phyloP scores from a whole-genome alignment of 2,888 invertebrate genomes.

The Athalia circularis region DNA sequence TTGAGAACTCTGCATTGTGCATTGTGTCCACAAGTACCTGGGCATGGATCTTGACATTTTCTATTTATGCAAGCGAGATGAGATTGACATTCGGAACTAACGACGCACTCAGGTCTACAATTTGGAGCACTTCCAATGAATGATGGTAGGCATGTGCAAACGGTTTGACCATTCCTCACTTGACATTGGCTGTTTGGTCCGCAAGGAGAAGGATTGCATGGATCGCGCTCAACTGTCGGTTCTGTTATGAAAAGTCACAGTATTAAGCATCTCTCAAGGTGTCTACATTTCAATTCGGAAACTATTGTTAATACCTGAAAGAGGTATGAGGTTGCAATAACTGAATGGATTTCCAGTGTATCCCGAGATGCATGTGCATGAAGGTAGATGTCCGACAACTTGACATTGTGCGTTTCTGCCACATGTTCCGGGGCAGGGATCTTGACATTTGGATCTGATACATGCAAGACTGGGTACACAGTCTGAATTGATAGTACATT shows the following conservation, averaged over 20 bases:
- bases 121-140: constrained; percentile 74
- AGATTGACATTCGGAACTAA: constrained; percentile 73
- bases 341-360: constrained; percentile 82
- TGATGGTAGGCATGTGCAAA: constrained; percentile 73
- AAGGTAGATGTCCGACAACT: constrained; percentile 86
- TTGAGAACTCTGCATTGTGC: constrained; percentile 75
- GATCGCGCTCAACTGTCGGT: constrained; percentile 57
- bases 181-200: constrained; percentile 76
- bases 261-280: not conserved
- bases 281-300: not conserved
- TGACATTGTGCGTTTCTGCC: constrained; percentile 81
- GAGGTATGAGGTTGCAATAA: constrained; percentile 74
- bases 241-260: constrained; percentile 17
- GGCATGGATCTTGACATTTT: constrained; percentile 76
- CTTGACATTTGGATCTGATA: constrained; percentile 74
- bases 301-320: constrained; percentile 21
- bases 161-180: constrained; percentile 72
- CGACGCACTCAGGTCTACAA: constrained; percentile 74
- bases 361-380: constrained; percentile 82
- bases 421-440: constrained; percentile 75
- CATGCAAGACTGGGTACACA: constrained; percentile 75
- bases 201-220: constrained; percentile 75
- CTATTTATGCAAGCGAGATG: constrained; percentile 76
- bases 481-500: constrained; percentile 74
- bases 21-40: constrained; percentile 75